Conservation (phyloP, 64 coral and sea anemone genomes). For the Stichodactyla helianthus region DNA sequence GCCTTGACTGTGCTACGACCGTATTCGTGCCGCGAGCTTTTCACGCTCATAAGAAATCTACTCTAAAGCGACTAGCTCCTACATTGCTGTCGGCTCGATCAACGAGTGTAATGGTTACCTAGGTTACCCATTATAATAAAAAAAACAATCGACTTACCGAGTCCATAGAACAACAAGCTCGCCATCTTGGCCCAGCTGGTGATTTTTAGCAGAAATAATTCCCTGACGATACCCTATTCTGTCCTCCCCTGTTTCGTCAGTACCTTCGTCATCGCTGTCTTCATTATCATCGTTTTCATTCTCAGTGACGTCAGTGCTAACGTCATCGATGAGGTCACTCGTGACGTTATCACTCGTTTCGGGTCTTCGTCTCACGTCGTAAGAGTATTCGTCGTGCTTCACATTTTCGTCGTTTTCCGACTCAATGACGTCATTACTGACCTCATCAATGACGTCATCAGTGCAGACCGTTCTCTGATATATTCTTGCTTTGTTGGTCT, state of each 20-base stretch:
- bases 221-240: background rate
- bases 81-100: no score
- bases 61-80: no score
- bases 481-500: background rate
- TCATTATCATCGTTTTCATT: slow-evolving; percentile 30
- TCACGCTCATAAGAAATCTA: no score
- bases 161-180: slow-evolving; percentile 59
- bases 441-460: slow-evolving; percentile 38
- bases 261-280: slow-evolving; percentile 14
- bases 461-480: slow-evolving; percentile 7
- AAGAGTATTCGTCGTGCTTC: slow-evolving; percentile 22
- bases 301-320: slow-evolving; percentile 7
- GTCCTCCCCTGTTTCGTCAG: background rate
- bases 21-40: no score
- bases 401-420: slow-evolving; percentile 37
- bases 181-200: slow-evolving; percentile 45
- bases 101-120: background rate
- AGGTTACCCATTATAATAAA: background rate
- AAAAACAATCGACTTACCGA: slow-evolving; percentile 5
- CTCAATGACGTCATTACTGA: slow-evolving; percentile 35
- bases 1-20: no score
- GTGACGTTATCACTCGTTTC: slow-evolving; percentile 9
- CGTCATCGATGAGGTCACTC: slow-evolving; percentile 15
- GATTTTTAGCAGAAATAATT: slow-evolving; percentile 43
- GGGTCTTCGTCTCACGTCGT: background rate